These are phyloP conservation scores for Catocala nupta DNA, from an alignment of 2,888 invertebrate species.

Conservation along the genomic window DNA sequence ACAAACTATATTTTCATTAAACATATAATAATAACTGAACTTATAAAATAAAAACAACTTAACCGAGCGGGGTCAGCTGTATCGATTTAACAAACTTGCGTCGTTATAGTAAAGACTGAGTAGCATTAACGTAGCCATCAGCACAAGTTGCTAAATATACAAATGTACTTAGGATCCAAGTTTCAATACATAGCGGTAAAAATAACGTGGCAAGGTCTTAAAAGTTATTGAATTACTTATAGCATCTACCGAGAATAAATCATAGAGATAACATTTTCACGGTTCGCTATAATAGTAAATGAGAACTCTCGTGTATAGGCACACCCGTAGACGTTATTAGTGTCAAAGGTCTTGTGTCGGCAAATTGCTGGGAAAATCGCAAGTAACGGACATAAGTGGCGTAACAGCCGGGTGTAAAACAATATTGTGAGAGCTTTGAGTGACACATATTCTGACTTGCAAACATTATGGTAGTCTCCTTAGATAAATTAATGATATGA, in stretches of 20 bases:
- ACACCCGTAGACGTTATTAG: constrained; percentile 50
- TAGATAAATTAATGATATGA: too few species aligned
- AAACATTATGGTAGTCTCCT: too few species aligned
- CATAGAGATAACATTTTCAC: constrained; percentile 47
- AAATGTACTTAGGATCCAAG: background rate
- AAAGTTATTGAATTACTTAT: constrained; percentile 33
- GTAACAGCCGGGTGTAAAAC: constrained; percentile 8
- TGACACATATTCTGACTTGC: background rate
- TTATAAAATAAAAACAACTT: too few species aligned
- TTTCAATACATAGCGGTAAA: constrained; percentile 17
- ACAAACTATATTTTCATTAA: too few species aligned
- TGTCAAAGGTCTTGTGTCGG: constrained; percentile 44
- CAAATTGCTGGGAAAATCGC: constrained; percentile 40
- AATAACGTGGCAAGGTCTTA: constrained; percentile 26
- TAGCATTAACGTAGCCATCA: background rate
- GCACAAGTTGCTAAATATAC: background rate
- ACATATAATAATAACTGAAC: too few species aligned
- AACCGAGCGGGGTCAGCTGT: background rate
- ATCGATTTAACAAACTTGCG: background rate
- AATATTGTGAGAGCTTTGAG: background rate
- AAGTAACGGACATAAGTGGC: constrained; percentile 28
- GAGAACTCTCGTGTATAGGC: constrained; percentile 49
- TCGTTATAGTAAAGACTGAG: background rate
- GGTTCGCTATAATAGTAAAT: constrained; percentile 50
- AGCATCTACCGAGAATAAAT: constrained; percentile 31